These are phyloP conservation scores for Netelia inedita DNA, from an alignment of 2,888 invertebrate genomes.

Conservation along the genomic window DNA sequence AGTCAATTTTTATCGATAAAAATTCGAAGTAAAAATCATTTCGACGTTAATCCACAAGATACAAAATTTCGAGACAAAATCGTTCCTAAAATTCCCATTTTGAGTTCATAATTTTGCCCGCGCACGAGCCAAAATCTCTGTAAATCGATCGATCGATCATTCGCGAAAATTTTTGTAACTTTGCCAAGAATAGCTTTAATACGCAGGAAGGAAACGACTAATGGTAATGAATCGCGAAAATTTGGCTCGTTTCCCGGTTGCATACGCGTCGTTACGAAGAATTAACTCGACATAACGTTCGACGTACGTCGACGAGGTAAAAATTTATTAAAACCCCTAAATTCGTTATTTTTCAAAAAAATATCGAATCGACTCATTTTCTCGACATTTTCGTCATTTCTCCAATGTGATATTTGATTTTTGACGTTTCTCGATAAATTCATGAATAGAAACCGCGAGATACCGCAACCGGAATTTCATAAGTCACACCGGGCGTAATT, in stretches of 20 bases:
- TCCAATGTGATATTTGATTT: not conserved
- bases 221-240: not conserved
- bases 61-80: no score
- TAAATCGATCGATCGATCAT: not conserved
- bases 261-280: no score
- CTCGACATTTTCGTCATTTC: not conserved
- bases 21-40: no score
- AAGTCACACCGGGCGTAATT: conserved; percentile 40
- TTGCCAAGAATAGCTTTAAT: not conserved
- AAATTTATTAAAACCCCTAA: no score
- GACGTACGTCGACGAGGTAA: no score
- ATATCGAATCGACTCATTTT: not conserved
- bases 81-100: no score
- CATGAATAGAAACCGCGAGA: not conserved
- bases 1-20: no score
- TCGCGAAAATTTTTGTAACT: not conserved
- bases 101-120: no score
- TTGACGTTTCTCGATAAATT: not conserved
- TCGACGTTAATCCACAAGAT: no score
- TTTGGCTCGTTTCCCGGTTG: not conserved
- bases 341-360: no score
- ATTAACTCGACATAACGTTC: no score
- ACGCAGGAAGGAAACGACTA: not conserved
- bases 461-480: conserved; percentile 24
- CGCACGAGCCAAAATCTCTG: no score